Evolutionary conservation across 2,888 invertebrate genomes (phyloP).

Genomic region (Aricia artaxerxes): DNA sequence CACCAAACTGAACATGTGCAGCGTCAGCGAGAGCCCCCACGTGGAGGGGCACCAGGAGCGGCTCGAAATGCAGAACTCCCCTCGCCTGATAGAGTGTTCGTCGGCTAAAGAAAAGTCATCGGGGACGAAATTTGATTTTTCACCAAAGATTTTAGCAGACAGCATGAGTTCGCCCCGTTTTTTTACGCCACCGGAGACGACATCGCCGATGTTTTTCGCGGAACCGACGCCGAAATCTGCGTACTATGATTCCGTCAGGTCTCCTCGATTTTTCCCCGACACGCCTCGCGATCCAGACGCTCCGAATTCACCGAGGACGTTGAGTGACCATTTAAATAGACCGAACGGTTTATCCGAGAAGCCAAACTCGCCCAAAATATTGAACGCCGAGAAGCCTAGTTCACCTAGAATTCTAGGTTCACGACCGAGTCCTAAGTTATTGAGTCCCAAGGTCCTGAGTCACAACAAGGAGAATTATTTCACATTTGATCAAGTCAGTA

Average conservation of each 20-base stretch:
- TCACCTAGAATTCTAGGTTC: constrained; percentile 54
- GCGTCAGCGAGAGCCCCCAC: constrained; percentile 57
- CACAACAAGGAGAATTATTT: constrained; percentile 74
- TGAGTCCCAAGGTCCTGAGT: constrained; percentile 61
- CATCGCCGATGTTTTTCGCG: constrained; percentile 69
- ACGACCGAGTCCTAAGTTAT: constrained; percentile 68
- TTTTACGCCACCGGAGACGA: constrained; percentile 71
- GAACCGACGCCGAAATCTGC: constrained; percentile 73
- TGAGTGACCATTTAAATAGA: constrained; percentile 64
- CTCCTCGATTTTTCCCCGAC: constrained; percentile 72
- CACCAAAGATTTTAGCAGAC: constrained; percentile 67
- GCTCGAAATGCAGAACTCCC: constrained; percentile 70
- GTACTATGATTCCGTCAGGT: constrained; percentile 69
- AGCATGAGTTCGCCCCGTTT: constrained; percentile 66
- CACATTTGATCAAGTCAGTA: constrained; percentile 61
- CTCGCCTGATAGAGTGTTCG: constrained; percentile 64
- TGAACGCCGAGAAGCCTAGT: constrained; percentile 35
- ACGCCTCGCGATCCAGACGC: constrained; percentile 64
- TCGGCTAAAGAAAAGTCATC: constrained; percentile 70
- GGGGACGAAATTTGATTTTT: constrained; percentile 70
- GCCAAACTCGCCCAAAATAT: constrained; percentile 58
- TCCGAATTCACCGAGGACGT: constrained; percentile 65
- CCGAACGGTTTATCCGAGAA: constrained; percentile 62
- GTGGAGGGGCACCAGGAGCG: constrained; percentile 61
- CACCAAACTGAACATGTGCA: constrained; percentile 68